Conservation (phyloP, 2,113 vertebrate species). For the Paramormyrops kingsleyae region DNA sequence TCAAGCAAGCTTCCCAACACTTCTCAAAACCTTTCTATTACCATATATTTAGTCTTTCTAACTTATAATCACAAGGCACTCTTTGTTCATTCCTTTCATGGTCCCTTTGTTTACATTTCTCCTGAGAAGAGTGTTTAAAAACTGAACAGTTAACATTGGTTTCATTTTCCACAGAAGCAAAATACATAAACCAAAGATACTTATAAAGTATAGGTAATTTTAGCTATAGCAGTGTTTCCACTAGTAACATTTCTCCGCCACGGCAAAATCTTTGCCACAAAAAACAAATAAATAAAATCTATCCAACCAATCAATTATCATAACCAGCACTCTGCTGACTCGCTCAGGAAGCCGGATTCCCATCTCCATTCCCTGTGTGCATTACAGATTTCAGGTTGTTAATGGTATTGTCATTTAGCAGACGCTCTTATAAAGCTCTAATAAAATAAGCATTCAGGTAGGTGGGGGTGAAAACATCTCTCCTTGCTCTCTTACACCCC, state of each 20-base stretch:
- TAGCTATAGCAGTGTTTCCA: background rate
- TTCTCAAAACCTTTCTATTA: background rate
- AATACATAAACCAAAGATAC: background rate
- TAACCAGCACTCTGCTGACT: background rate
- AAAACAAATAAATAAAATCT: background rate
- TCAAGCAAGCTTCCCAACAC: background rate
- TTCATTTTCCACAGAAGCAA: background rate
- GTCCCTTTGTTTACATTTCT: background rate
- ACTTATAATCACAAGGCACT: background rate
- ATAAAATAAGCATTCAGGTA: background rate
- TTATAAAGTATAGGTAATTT: background rate
- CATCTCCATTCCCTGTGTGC: background rate
- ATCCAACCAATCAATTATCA: background rate
- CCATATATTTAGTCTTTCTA: background rate
- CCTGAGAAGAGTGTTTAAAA: background rate
- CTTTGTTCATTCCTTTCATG: background rate
- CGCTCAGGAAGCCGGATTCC: background rate
- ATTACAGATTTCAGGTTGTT: background rate
- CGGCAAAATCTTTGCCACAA: background rate
- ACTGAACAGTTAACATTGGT: background rate
- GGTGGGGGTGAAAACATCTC: background rate
- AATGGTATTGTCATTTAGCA: background rate
- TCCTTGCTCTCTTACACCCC: background rate
- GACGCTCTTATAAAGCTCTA: background rate
- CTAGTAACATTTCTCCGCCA: background rate